phyloP scores from a whole-genome alignment of 2,113 vertebrate genomes.

The Calonectris borealis region DNA sequence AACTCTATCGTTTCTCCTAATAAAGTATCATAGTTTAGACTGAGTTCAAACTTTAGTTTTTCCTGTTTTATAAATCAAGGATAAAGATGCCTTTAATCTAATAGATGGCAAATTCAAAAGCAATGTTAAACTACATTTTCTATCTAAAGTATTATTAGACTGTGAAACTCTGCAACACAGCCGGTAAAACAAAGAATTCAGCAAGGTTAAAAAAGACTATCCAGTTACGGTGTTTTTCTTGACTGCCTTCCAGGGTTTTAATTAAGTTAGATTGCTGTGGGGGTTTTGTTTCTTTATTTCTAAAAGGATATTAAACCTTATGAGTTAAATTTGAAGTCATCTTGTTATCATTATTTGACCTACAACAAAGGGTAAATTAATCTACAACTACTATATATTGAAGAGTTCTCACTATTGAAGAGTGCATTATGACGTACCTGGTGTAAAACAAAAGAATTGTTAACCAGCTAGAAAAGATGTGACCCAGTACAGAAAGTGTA shows the following conservation, averaged over 20 bases:
- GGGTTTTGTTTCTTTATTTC: neutral
- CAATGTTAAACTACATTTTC: neutral
- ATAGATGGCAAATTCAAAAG: constrained; percentile 42
- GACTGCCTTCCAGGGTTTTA: constrained; percentile 13
- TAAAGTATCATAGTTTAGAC: neutral
- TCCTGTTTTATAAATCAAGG: neutral
- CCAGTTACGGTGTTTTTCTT: neutral
- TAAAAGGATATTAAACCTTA: neutral
- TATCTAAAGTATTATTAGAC: constrained; percentile 6
- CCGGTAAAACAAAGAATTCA: constrained; percentile 3
- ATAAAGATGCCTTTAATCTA: neutral
- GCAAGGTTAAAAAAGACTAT: neutral
- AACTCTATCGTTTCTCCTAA: neutral
- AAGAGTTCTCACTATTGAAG: neutral
- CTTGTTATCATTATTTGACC: neutral
- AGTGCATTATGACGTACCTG: fast-evolving
- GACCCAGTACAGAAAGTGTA: neutral
- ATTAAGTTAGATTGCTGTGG: neutral
- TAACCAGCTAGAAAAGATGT: neutral
- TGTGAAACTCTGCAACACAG: neutral
- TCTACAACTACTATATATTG: neutral
- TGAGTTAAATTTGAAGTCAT: neutral
- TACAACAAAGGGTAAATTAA: neutral
- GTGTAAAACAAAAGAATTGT: neutral
- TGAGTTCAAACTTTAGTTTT: neutral